phyloP scores from a whole-genome alignment of 2,797 vertebrate species.

The Peromyscus attwateri region DNA sequence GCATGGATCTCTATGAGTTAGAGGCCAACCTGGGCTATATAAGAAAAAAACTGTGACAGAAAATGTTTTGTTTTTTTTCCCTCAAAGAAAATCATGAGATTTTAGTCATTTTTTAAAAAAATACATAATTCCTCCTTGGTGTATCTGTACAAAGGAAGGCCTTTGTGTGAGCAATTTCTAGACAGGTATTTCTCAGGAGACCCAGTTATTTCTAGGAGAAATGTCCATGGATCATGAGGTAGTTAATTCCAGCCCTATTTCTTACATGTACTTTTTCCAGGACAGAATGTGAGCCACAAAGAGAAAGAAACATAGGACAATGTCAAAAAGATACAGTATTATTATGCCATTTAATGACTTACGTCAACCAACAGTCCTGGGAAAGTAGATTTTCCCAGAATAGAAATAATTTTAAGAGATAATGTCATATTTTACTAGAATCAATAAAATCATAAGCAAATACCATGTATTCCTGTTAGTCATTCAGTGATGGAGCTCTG shows the following conservation, averaged over 20 bases:
- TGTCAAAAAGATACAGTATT: not conserved
- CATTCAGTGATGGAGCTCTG: not conserved
- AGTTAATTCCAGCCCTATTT: slow-evolving; percentile 8
- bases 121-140: not conserved
- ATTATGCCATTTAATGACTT: slow-evolving; percentile 28
- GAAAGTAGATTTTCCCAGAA: slow-evolving; percentile 52
- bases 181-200: not conserved
- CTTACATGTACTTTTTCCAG: slow-evolving; percentile 16
- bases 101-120: slow-evolving; percentile 1
- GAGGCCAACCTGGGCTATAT: not conserved
- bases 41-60: not conserved
- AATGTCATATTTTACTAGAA: slow-evolving; percentile 62
- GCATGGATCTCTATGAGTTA: not conserved
- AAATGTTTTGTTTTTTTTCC: not conserved
- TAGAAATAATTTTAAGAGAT: slow-evolving; percentile 51
- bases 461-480: slow-evolving; percentile 49
- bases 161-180: not conserved
- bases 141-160: not conserved
- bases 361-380: not conserved
- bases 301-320: slow-evolving; percentile 21
- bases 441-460: slow-evolving; percentile 68
- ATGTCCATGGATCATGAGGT: not conserved
- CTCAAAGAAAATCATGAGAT: slow-evolving; percentile 29
- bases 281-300: slow-evolving; percentile 21
- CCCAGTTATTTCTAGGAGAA: slow-evolving; percentile 41